Base-by-base conservation (phyloP, 1,140 invertebrate species). In the Episyrphus balteatus region DNA sequence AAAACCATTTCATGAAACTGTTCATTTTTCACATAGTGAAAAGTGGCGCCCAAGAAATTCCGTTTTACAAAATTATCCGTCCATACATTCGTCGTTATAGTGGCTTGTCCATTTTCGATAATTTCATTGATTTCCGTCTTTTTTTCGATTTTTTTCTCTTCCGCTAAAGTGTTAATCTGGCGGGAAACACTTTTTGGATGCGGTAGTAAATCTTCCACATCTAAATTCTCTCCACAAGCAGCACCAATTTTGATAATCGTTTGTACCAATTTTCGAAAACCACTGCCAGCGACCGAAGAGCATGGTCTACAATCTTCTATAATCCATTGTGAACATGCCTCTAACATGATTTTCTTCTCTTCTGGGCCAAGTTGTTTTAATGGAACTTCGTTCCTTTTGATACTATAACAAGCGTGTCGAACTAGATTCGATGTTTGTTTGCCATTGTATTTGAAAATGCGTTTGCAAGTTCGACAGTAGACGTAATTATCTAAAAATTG, bases 201-300 rank as follows among this genome's bases (percentile, higher is more conserved):
- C 1, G 53, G 49, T 11, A 55, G 15, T 11, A 52, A n/a, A 19
- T 53, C 49, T 11, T 47, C 44, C 9, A 52, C 30, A 39, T 51
- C 45, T 12, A 54, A 38, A 18, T 50, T 17, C 46, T 47, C 50
- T 0, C 50, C 50, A 39, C 52, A 50, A 3, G n/a, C 44, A 12
- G 53, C 48, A 2, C 53, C 53, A 14, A 55, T 38, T 14, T 50
- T 50, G 9, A 54, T 44, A 21, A 51, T 51, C 50, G 47, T 46
- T 13, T 54, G 15, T 5, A 46, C 47, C 12, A 54, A 19, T 31
- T 51, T 46, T 8, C 15, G 46, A 39, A 54, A 52, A 33, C 52
- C 50, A 11, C 14, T 18, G 1, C 50, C 52, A 26, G 8, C 41
- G 6, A 54, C 40, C 14, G 47, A 30, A 3, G 50, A 51, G 49